These are phyloP conservation scores for Polymixis lichenea DNA, from an alignment of 2,888 invertebrate genomes.

Conservation along the genomic window DNA sequence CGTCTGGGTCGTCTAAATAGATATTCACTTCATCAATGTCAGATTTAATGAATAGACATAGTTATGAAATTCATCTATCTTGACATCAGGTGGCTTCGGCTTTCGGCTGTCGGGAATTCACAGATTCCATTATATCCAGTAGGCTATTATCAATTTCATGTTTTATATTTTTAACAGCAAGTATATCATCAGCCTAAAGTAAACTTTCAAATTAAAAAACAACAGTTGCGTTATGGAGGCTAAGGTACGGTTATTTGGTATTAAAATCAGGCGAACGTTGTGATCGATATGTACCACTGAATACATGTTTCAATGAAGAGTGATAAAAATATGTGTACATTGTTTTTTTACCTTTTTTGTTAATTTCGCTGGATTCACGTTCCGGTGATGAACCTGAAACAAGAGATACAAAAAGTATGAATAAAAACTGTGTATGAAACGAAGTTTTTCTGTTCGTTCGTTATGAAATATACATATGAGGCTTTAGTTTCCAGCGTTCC, in stretches of 20 bases:
- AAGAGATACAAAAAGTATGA: slow-evolving; percentile 63
- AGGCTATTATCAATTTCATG: slow-evolving; percentile 6
- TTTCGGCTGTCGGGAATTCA: slow-evolving; percentile 10
- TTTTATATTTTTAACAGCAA: slow-evolving; percentile 42
- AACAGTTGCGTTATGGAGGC: slow-evolving; percentile 75
- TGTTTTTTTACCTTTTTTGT: slow-evolving; percentile 83
- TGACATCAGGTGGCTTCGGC: slow-evolving; percentile 33
- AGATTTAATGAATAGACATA: slow-evolving; percentile 38
- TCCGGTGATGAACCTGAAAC: slow-evolving; percentile 86
- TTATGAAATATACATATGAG: neutral
- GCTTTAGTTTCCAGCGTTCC: neutral
- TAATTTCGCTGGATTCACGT: slow-evolving; percentile 83
- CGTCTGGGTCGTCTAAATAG: slow-evolving; percentile 18
- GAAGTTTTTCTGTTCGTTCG: neutral
- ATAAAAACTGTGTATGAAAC: neutral
- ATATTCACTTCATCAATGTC: slow-evolving; percentile 54
- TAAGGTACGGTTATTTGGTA: slow-evolving; percentile 78
- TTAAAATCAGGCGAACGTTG: slow-evolving; percentile 73
- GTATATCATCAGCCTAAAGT: slow-evolving; percentile 54
- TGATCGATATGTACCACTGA: slow-evolving; percentile 64
- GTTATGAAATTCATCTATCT: slow-evolving; percentile 40
- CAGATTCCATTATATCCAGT: slow-evolving; percentile 4
- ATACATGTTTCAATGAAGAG: slow-evolving; percentile 68
- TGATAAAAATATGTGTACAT: slow-evolving; percentile 41
- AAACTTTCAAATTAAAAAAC: slow-evolving; percentile 72